These are phyloP conservation scores for Platyrinchus mystaceus DNA, from an alignment of 2,797 vertebrate genomes.

Conservation along the genomic window DNA sequence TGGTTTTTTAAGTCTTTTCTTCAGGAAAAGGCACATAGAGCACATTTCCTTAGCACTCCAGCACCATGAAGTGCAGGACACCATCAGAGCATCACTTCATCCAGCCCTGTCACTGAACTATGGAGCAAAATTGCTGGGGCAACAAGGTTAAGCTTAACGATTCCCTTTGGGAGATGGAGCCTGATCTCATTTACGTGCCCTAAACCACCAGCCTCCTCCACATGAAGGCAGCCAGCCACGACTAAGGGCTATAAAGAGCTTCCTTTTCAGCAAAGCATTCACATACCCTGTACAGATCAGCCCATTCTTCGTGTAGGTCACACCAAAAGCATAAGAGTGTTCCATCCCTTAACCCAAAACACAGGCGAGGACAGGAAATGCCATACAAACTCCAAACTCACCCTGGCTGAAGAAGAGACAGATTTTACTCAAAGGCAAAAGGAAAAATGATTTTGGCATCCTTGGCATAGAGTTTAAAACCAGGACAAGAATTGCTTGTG, in stretches of 20 bases:
- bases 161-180: not conserved
- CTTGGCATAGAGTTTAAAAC: not conserved
- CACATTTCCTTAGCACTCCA: not conserved
- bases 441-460: not conserved
- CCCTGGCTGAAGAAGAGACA: not conserved
- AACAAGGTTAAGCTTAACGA: accelerated
- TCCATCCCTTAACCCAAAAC: not conserved
- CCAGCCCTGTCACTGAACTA: accelerated
- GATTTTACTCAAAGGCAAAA: not conserved
- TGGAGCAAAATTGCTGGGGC: accelerated
- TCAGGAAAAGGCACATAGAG: not conserved
- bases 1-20: not conserved
- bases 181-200: not conserved
- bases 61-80: not conserved
- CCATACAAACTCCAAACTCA: not conserved
- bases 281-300: not conserved
- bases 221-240: not conserved
- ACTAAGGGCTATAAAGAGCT: not conserved
- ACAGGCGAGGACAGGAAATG: not conserved
- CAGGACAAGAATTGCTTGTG: not conserved
- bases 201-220: not conserved
- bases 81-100: not conserved
- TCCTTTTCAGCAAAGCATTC: not conserved
- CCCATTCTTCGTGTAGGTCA: not conserved
- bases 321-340: not conserved